Conservation (phyloP, 2,113 vertebrate species). For the Lepisosteus osseus region DNA sequence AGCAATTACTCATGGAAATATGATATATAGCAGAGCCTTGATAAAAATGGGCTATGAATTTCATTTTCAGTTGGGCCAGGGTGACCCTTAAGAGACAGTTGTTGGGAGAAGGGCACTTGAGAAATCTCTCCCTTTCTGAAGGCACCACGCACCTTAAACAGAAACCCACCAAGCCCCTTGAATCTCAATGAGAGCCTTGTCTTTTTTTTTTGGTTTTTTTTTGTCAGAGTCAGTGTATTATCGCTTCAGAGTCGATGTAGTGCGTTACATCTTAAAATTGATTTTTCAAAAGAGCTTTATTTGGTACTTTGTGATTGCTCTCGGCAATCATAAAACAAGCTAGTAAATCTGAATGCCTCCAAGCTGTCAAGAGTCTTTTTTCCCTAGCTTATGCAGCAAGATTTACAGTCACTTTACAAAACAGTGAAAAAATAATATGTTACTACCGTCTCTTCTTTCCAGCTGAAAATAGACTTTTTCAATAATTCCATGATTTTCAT, state of each 20-base stretch:
- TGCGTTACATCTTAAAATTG: constrained; percentile 16
- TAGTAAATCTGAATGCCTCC: constrained; percentile 39
- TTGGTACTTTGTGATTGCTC: constrained; percentile 32
- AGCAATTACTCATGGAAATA: not conserved
- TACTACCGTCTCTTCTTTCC: not conserved
- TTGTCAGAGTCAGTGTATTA: constrained; percentile 56
- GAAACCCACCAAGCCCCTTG: constrained; percentile 34
- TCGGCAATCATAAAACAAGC: constrained; percentile 33
- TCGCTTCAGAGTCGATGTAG: constrained; percentile 47
- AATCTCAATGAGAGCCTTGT: constrained; percentile 49
- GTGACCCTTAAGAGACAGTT: constrained; percentile 36
- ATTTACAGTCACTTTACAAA: constrained; percentile 37
- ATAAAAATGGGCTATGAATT: not conserved
- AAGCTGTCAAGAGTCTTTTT: constrained; percentile 39
- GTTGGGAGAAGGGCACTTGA: constrained; percentile 34
- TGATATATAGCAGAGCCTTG: not conserved
- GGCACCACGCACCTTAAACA: constrained; percentile 46
- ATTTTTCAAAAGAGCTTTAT: constrained; percentile 38
- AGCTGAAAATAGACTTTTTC: too few relatives aligned
- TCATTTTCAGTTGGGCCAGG: constrained; percentile 19
- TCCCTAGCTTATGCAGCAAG: constrained; percentile 43
- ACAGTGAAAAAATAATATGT: constrained; percentile 2
- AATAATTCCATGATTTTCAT: too few relatives aligned
- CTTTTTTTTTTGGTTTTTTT: constrained; percentile 47
- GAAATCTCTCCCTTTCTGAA: constrained; percentile 48